phyloP scores from a whole-genome alignment of 2,888 invertebrate genomes.

The Temnothorax rugatulus region DNA sequence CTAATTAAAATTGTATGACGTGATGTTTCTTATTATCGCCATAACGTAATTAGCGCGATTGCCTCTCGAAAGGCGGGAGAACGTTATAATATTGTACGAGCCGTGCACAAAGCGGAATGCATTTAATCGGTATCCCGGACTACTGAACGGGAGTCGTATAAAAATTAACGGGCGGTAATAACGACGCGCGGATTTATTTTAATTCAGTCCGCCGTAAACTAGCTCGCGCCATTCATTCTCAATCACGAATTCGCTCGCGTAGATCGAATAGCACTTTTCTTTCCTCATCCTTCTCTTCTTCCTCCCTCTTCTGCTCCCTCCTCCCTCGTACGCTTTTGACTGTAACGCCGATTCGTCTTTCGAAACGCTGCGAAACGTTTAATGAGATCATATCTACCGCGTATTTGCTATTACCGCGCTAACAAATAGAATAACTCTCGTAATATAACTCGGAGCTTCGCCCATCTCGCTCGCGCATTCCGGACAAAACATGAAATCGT shows the following conservation, averaged over 20 bases:
- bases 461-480: slow-evolving; percentile 41
- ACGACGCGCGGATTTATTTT: slow-evolving; percentile 39
- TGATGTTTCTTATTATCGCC: slow-evolving; percentile 39
- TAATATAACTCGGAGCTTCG: slow-evolving; percentile 37
- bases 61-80: background rate
- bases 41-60: slow-evolving; percentile 30
- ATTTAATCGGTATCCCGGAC: slow-evolving; percentile 4
- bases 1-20: slow-evolving; percentile 52
- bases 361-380: slow-evolving; percentile 33
- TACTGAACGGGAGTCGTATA: slow-evolving; percentile 22
- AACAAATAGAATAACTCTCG: slow-evolving; percentile 56
- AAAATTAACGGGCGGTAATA: slow-evolving; percentile 46
- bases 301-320: no score
- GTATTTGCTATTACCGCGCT: slow-evolving; percentile 42
- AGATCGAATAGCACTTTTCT: slow-evolving; percentile 42
- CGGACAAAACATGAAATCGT: slow-evolving; percentile 52
- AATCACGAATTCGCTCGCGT: slow-evolving; percentile 33
- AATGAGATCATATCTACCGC: slow-evolving; percentile 48
- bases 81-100: background rate
- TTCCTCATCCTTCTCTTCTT: no score
- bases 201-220: slow-evolving; percentile 41
- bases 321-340: slow-evolving; percentile 13
- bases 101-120: slow-evolving; percentile 2
- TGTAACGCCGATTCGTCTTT: slow-evolving; percentile 45
- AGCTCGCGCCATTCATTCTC: slow-evolving; percentile 37